Evolutionary conservation across 2,113 vertebrate genomes (phyloP).

Genomic region (Bucco capensis): DNA sequence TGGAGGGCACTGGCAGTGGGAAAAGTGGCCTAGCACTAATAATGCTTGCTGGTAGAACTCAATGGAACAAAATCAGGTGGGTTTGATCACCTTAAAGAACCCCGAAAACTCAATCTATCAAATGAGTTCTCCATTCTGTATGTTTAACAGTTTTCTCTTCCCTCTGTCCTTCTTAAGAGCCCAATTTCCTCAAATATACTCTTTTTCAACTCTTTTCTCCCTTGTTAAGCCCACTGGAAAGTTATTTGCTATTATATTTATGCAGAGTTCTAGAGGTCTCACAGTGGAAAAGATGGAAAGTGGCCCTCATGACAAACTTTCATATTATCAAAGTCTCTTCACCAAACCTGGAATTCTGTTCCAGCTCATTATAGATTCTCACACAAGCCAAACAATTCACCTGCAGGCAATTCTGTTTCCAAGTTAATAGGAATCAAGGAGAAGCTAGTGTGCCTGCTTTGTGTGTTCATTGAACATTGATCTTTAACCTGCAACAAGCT

Average conservation of each 20-base stretch:
- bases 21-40: not conserved
- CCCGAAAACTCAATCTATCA: fast-evolving
- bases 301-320: not conserved
- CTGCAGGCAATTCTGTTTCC: not conserved
- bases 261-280: not conserved
- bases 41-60: not conserved
- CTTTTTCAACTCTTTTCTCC: not conserved
- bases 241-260: not conserved
- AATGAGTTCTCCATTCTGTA: not conserved
- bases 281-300: not conserved
- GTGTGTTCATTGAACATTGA: not conserved
- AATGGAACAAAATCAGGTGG: not conserved
- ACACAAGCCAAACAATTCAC: not conserved
- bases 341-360: not conserved
- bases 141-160: not conserved
- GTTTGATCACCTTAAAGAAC: not conserved
- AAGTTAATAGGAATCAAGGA: not conserved
- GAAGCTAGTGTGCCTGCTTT: not conserved
- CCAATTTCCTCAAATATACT: not conserved
- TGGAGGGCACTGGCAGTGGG: not conserved
- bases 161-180: not conserved
- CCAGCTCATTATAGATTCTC: not conserved
- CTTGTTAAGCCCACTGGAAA: not conserved
- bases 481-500: slow-evolving; percentile 28
- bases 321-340: not conserved